Conservation (phyloP, 2,888 invertebrate species). For the Lithodes maja region DNA sequence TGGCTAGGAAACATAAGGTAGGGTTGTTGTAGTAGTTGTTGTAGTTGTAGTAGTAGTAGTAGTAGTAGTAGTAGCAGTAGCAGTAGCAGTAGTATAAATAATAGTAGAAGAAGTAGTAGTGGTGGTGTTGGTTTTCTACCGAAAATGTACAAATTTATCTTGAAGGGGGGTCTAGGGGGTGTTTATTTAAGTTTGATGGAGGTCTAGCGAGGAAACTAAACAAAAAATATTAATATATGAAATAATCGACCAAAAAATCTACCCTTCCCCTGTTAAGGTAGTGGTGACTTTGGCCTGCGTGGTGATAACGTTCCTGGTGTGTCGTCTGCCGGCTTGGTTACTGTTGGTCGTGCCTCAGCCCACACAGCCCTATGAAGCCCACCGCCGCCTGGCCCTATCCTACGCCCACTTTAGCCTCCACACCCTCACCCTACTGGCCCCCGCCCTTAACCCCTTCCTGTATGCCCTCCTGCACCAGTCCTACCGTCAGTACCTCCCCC, state of each 20-base stretch:
- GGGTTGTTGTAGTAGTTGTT: too few species aligned
- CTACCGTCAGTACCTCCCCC: slow-evolving; percentile 15
- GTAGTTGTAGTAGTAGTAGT: not conserved
- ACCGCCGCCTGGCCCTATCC: slow-evolving; percentile 2
- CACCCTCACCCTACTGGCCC: slow-evolving; percentile 29
- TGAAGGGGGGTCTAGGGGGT: too few species aligned
- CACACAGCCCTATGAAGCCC: not conserved
- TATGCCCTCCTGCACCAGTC: slow-evolving; percentile 20
- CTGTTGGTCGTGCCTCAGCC: slow-evolving; percentile 8
- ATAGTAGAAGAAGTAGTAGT: not conserved
- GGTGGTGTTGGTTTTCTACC: too few species aligned
- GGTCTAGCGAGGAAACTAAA: too few species aligned
- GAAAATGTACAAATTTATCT: too few species aligned
- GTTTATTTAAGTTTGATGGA: too few species aligned
- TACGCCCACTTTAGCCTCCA: slow-evolving; percentile 30
- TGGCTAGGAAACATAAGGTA: slow-evolving; percentile 8
- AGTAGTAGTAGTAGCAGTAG: slow-evolving; percentile 4
- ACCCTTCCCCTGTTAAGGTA: not conserved
- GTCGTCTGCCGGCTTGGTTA: slow-evolving; percentile 32
- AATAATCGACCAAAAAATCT: not conserved
- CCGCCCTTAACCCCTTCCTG: slow-evolving; percentile 29
- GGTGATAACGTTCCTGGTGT: slow-evolving; percentile 31
- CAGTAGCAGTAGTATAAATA: not conserved
- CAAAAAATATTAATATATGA: too few species aligned
- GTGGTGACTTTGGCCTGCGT: slow-evolving; percentile 17